phyloP scores from a whole-genome alignment of 2,797 vertebrate genomes.

The Ptychadena robeensis region DNA sequence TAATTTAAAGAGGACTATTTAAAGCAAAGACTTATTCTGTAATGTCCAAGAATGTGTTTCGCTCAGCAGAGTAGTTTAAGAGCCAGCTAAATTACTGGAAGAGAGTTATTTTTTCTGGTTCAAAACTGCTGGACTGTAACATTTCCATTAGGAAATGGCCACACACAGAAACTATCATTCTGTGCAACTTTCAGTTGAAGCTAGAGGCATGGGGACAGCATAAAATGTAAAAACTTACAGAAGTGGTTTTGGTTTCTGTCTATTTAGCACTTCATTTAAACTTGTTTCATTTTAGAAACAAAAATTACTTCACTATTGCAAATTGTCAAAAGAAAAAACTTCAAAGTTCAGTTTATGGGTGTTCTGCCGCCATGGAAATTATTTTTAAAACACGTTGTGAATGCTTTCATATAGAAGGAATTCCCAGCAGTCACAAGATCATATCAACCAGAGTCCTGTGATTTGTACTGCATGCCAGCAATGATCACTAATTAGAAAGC shows the following conservation, averaged over 20 bases:
- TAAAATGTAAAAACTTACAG: not conserved
- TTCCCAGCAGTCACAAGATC: not conserved
- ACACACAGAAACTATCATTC: not conserved
- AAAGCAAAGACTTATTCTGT: no score
- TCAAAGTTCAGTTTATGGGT: not conserved
- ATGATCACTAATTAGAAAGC: slow-evolving; percentile 6
- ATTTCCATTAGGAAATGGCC: not conserved
- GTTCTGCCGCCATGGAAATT: not conserved
- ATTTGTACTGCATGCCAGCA: not conserved
- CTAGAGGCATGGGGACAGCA: not conserved
- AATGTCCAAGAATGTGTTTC: no score
- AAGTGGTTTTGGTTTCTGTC: not conserved
- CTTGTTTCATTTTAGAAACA: not conserved
- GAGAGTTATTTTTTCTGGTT: not conserved
- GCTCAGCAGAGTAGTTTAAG: no score
- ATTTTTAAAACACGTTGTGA: not conserved
- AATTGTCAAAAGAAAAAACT: not conserved
- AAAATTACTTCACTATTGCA: not conserved
- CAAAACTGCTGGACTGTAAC: not conserved
- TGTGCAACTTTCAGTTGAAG: not conserved
- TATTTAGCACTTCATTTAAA: not conserved
- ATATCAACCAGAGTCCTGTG: not conserved
- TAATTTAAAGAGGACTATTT: no score
- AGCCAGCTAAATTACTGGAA: not conserved
- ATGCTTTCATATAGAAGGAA: not conserved